Evolutionary conservation across 2,113 vertebrate species (phyloP).

Genomic region (Oreochromis aureus): DNA sequence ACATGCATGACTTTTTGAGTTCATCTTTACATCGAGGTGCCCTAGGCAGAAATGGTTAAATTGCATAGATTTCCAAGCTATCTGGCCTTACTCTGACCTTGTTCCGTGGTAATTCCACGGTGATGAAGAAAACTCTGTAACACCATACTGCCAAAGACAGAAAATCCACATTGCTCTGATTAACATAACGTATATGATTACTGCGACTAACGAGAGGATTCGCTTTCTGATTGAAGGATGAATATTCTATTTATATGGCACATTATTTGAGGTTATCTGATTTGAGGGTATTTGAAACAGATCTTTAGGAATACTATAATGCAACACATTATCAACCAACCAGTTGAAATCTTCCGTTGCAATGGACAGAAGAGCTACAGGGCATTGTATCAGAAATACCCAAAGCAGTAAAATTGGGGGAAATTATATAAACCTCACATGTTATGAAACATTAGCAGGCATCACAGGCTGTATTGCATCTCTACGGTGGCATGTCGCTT

Average conservation of each 20-base stretch:
- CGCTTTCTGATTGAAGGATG: background rate
- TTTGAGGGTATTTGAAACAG: background rate
- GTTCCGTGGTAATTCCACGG: background rate
- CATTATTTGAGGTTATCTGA: background rate
- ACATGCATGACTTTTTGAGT: background rate
- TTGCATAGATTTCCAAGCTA: background rate
- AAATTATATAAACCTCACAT: background rate
- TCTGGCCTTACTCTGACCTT: background rate
- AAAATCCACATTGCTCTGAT: slow-evolving; percentile 5
- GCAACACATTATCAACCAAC: background rate
- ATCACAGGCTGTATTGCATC: background rate
- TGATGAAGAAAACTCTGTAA: background rate
- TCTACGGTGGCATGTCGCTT: background rate
- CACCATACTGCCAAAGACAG: background rate
- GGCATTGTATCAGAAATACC: background rate
- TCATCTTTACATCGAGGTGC: background rate
- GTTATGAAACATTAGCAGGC: background rate
- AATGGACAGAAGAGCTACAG: background rate
- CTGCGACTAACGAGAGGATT: background rate
- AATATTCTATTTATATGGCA: slow-evolving; percentile 9
- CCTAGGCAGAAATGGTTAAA: background rate
- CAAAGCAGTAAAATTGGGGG: background rate
- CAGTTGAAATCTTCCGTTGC: background rate
- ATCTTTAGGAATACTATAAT: background rate
- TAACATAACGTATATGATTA: background rate